Conservation (phyloP, 2,888 invertebrate species). For the Hemicrepidius hirtus region DNA sequence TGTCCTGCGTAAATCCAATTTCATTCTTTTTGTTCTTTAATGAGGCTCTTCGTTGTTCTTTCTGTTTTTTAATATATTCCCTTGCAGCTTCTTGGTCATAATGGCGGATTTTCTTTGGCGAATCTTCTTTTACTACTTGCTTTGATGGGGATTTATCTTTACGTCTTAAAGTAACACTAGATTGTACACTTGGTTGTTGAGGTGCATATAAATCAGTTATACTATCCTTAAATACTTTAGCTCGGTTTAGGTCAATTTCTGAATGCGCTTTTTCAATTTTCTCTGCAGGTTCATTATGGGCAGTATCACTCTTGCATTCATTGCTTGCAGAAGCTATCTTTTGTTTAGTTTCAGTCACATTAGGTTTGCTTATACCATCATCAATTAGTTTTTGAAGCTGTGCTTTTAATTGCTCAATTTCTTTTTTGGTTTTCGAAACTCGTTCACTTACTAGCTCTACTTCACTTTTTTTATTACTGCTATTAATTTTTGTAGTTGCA, state of each 20-base stretch:
- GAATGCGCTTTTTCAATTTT: not conserved
- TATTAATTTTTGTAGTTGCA: not conserved
- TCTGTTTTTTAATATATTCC: constrained; percentile 76
- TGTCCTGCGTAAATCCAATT: constrained; percentile 62
- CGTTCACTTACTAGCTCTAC: constrained; percentile 56
- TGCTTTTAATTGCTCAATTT: constrained; percentile 67
- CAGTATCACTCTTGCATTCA: constrained; percentile 25
- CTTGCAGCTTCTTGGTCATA: constrained; percentile 75
- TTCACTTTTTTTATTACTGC: constrained; percentile 25
- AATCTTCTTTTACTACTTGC: constrained; percentile 31
- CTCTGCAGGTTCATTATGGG: not conserved
- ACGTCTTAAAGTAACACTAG: not conserved
- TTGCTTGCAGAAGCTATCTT: constrained; percentile 31
- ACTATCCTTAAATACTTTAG: constrained; percentile 35
- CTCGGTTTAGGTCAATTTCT: constrained; percentile 24
- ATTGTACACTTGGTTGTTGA: not conserved
- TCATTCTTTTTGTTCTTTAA: constrained; percentile 66
- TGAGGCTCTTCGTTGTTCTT: constrained; percentile 71
- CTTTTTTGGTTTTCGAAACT: constrained; percentile 65
- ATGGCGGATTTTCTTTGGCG: constrained; percentile 57
- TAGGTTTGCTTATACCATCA: constrained; percentile 57
- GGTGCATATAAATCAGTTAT: constrained; percentile 23
- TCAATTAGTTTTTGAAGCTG: constrained; percentile 67
- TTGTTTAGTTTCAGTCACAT: constrained; percentile 28
- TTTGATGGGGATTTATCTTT: constrained; percentile 18